Percentiles rank a stretch among this genome's conserved stretches.
These are phyloP conservation scores for Colistium nudipinnis DNA, from an alignment of 2,113 vertebrate species.

Conservation along the genomic window DNA sequence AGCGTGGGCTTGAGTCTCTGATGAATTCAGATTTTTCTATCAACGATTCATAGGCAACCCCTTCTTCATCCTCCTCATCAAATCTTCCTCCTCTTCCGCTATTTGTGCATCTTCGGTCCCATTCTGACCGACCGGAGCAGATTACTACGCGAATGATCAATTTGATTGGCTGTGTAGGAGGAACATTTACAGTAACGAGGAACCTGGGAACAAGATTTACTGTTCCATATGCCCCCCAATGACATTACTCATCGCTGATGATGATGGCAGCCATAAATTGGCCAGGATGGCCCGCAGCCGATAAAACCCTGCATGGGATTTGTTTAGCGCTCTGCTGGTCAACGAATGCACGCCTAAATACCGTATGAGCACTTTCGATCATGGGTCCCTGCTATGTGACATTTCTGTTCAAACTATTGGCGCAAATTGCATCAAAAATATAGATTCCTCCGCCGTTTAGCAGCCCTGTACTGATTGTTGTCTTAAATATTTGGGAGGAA, in stretches of 20 bases:
- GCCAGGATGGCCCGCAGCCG: constrained; percentile 41
- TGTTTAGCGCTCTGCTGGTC: constrained; percentile 35
- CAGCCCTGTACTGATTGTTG: constrained; percentile 6
- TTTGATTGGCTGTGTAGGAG: constrained; percentile 67
- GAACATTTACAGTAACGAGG: constrained; percentile 68
- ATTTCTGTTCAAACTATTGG: constrained; percentile 45
- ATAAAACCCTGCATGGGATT: constrained; percentile 50
- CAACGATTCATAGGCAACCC: background rate
- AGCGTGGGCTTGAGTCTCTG: background rate
- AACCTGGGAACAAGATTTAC: constrained; percentile 68
- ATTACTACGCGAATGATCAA: constrained; percentile 57
- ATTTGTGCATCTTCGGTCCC: constrained; percentile 27
- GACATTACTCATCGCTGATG: constrained; percentile 66
- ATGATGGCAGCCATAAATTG: constrained; percentile 69
- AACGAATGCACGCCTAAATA: constrained; percentile 31
- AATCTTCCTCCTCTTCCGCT: constrained; percentile 6
- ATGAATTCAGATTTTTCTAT: background rate
- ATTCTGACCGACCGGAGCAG: constrained; percentile 41
- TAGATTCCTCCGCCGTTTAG: constrained; percentile 7
- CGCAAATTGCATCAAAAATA: constrained; percentile 43
- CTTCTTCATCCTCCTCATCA: constrained; percentile 25
- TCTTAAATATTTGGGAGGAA: constrained; percentile 36
- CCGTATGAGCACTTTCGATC: constrained; percentile 55
- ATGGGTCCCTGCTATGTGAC: constrained; percentile 30
- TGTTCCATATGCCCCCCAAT: constrained; percentile 65